Base-by-base conservation (phyloP, 1,140 invertebrate species). In the Lysiphlebus fabarum region DNA sequence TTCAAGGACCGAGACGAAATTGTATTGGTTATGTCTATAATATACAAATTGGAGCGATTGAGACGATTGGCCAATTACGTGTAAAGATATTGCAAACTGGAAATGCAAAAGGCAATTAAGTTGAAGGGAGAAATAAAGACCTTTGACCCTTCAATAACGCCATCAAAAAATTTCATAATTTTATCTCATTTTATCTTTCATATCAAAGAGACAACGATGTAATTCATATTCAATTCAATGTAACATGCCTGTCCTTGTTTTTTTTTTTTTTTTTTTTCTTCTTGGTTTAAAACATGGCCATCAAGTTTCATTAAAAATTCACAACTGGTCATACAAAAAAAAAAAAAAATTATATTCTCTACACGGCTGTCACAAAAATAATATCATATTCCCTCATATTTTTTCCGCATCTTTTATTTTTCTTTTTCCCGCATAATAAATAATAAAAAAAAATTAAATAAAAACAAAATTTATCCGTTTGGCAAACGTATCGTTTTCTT, bases 21-120 rank as follows among this genome's bases (percentile, higher is more conserved):
- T 9, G 55, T 14, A 49, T 45, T 51, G 45, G 48, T 41, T 10
- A 33, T 40, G 48, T 44, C 54, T 47, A 49, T 53, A 48, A 53
- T 53, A 56, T 55, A 57, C 53, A 61, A 57, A 54, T 61, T 44
- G 60, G 51, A 53, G 54, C 60, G 53, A 61, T 61, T 55, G 54
- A 61, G 60, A 57, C 60, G 60, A 61, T 61, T 61, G 60, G 60
- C 60, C 60, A 61, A 61, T 61, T 61, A 61, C 49, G 60, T 49
- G 55, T 61, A 61, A 61, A 57, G 60, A 61, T 54, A 37, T 41
- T 42, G 55, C 17, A 48, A 48, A 45, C 57, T n/a, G 33, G 6
- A 40, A 38, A 48, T 37, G 59, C 50, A 38, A 61, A 61, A 56
- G 54, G 54, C 60, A 61, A 61, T 61, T 61, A 61, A 56, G 55